Percentiles rank a stretch among this genome's conserved stretches.
Conservation (phyloP, 2,113 vertebrate genomes). For the Nesogale talazaci region DNA sequence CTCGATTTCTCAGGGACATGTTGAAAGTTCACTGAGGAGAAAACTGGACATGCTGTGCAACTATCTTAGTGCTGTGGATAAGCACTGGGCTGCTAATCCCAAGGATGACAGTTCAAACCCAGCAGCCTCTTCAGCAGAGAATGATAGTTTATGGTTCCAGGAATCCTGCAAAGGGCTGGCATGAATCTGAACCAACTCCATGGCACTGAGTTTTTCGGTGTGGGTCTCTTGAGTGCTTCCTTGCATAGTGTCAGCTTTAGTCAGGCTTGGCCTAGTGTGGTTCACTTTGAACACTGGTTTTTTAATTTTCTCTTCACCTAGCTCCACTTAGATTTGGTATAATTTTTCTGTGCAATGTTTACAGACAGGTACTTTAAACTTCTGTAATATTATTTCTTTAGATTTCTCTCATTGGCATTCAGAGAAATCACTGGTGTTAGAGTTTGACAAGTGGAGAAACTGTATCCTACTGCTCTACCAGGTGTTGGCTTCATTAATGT, state of each 20-base stretch:
- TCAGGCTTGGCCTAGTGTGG: background rate
- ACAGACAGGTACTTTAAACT: background rate
- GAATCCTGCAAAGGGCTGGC: no score
- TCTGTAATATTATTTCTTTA: background rate
- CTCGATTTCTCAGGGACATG: no score
- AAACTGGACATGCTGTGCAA: no score
- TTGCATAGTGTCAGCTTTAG: accelerated
- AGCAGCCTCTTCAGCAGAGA: no score
- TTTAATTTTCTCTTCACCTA: background rate
- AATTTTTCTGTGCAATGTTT: background rate
- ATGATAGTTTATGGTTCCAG: no score
- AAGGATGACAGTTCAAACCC: no score
- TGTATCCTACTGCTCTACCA: background rate
- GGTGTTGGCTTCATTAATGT: background rate
- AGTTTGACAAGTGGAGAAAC: background rate
- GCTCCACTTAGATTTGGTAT: background rate
- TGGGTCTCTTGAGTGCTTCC: no score
- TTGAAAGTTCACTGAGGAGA: no score
- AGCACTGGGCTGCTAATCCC: no score
- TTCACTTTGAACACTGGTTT: background rate
- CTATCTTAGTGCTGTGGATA: no score
- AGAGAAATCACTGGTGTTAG: background rate
- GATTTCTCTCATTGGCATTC: background rate
- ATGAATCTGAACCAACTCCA: no score
- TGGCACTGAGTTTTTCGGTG: no score